Evolutionary conservation across 2,797 vertebrate species (phyloP).

Genomic region (Glyptemys insculpta): DNA sequence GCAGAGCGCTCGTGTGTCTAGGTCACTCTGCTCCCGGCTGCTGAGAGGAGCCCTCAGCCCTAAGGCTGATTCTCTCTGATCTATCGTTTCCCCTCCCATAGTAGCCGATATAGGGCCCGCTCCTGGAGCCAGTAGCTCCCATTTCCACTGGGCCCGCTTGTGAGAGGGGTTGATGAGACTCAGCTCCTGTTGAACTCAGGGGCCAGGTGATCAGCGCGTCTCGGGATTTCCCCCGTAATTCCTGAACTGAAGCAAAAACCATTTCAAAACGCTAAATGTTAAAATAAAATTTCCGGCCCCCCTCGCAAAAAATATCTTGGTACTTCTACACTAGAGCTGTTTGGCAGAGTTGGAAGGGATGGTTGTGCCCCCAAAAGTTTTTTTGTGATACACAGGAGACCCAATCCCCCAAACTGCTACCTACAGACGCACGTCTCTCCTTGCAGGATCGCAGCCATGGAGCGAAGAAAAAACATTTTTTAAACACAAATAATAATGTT

Average conservation of each 20-base stretch:
- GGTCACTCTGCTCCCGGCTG: too few species aligned
- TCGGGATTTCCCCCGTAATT: background rate
- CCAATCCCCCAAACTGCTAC: background rate
- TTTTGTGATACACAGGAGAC: background rate
- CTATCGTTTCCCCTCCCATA: background rate
- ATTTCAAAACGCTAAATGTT: background rate
- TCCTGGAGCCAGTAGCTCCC: background rate
- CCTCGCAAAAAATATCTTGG: background rate
- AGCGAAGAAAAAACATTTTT: too few species aligned
- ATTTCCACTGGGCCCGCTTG: background rate
- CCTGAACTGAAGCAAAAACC: background rate
- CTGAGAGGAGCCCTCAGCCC: background rate
- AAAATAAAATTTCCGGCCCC: background rate
- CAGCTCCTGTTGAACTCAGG: background rate
- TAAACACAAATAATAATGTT: background rate
- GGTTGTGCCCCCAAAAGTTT: background rate
- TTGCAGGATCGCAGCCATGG: background rate
- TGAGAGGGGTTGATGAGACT: background rate
- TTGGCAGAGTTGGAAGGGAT: background rate
- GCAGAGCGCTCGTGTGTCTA: background rate
- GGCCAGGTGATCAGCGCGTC: background rate
- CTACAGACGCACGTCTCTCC: background rate
- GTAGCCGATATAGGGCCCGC: background rate
- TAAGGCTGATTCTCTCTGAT: background rate
- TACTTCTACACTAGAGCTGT: background rate